A percentile compares a stretch with the other conserved stretches of the same genome.
These are phyloP conservation scores for Monomorium pharaonis DNA, from an alignment of 1,140 invertebrate species.

Conservation along the genomic window DNA sequence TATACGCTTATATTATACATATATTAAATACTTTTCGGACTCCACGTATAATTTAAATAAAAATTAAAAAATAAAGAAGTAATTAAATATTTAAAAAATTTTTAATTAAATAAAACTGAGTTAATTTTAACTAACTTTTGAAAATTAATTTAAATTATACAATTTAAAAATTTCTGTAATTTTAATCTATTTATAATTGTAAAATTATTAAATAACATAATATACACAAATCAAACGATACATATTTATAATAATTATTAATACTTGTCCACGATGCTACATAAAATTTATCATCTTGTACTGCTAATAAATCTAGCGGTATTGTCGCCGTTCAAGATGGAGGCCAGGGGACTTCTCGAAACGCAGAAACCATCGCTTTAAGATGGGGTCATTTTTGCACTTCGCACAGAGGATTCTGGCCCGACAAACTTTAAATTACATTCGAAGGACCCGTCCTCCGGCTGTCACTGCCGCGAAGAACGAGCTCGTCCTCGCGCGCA, in stretches of 20 bases:
- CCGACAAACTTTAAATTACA: slow-evolving; percentile 70
- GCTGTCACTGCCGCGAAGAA: slow-evolving; percentile 28
- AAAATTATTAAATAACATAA: neutral
- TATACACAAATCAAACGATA: neutral
- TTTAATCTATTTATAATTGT: neutral
- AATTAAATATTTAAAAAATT: neutral
- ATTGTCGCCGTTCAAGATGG: neutral
- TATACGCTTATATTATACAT: neutral
- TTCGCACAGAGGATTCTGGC: slow-evolving; percentile 32
- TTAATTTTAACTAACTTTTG: neutral
- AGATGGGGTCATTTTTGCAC: slow-evolving; percentile 51
- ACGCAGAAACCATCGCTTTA: neutral
- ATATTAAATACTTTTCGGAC: neutral
- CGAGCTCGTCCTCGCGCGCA: slow-evolving; percentile 48
- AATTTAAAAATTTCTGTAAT: neutral
- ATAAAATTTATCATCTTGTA: neutral
- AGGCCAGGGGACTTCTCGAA: neutral
- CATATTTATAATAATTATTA: neutral
- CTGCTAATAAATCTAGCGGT: neutral
- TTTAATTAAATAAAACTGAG: neutral
- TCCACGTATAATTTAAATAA: neutral
- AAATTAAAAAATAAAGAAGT: neutral
- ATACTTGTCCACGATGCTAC: neutral
- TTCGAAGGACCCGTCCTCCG: slow-evolving; percentile 58
- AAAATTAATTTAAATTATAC: neutral